Evolutionary conservation across 1,140 invertebrate species (phyloP).

Genomic region (Asbolus verrucosus): DNA sequence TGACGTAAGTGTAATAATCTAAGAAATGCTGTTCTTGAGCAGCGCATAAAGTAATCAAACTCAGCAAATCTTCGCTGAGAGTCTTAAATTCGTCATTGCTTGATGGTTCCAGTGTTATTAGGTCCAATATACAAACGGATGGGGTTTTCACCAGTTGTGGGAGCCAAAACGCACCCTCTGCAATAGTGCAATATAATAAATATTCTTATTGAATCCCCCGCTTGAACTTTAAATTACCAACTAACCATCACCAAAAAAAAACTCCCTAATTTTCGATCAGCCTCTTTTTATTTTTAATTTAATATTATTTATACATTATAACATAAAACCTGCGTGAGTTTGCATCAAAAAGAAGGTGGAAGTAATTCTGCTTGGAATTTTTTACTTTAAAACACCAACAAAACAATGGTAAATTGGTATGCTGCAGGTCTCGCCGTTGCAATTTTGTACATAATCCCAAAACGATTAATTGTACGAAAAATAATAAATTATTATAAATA

Average conservation of each 20-base stretch:
- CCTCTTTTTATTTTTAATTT: too few relatives aligned
- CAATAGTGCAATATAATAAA: too few relatives aligned
- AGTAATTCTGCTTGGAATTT: too few relatives aligned
- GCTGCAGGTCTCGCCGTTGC: constrained; percentile 1
- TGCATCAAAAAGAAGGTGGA: too few relatives aligned
- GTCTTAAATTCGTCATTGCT: constrained; percentile 53
- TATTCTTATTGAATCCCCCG: too few relatives aligned
- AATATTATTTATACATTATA: too few relatives aligned
- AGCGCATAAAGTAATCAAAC: constrained; percentile 58
- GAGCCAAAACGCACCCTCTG: constrained; percentile 55
- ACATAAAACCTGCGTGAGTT: too few relatives aligned
- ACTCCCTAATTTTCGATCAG: too few relatives aligned
- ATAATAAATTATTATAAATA: constrained; percentile 15
- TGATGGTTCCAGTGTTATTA: constrained; percentile 50
- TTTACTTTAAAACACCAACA: too few relatives aligned
- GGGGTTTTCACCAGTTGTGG: constrained; percentile 57
- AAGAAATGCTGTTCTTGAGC: constrained; percentile 58
- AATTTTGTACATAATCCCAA: constrained; percentile 3
- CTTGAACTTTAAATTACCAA: too few relatives aligned
- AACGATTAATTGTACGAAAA: constrained; percentile 6
- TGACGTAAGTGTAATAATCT: constrained; percentile 47
- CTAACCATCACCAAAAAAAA: too few relatives aligned
- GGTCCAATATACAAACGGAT: constrained; percentile 53
- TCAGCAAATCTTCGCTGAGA: constrained; percentile 58
- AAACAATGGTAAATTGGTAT: constrained; percentile 33